Evolutionary conservation across 1,140 invertebrate species (phyloP).

Genomic region (Cydia fagiglandana): DNA sequence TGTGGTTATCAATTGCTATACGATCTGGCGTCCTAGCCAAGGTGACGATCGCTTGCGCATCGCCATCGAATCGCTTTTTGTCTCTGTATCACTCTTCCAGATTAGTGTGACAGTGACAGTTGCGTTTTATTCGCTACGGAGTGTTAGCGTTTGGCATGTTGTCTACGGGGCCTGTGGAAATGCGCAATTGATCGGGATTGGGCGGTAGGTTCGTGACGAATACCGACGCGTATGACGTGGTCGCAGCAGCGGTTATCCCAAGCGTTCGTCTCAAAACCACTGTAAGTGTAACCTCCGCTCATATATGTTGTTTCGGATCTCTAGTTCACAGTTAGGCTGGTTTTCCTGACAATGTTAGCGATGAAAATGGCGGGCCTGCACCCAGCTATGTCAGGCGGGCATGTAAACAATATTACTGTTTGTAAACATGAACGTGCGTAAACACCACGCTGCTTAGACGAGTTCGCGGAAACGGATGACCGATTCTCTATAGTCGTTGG

Average conservation of each 20-base stretch:
- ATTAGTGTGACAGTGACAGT: no score
- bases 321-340: background rate
- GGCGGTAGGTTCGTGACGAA: background rate
- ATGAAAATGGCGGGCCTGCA: conserved; percentile 6
- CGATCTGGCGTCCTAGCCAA: background rate
- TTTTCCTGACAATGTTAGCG: background rate
- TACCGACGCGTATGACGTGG: conserved; percentile 21
- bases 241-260: background rate
- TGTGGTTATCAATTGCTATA: background rate
- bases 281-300: background rate
- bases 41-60: no score
- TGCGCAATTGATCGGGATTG: conserved; percentile 25
- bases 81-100: no score
- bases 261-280: background rate
- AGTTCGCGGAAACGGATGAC: conserved; percentile 13
- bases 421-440: conserved; percentile 26
- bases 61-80: no score
- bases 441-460: conserved; percentile 28
- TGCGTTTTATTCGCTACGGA: no score
- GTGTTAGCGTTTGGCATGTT: no score
- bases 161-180: background rate
- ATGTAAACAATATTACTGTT: conserved; percentile 29
- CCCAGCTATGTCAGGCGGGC: conserved; percentile 14
- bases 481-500: conserved; percentile 16
- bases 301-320: background rate